Evolutionary conservation across 2,113 vertebrate genomes (phyloP).

Genomic region (Eidolon helvum): DNA sequence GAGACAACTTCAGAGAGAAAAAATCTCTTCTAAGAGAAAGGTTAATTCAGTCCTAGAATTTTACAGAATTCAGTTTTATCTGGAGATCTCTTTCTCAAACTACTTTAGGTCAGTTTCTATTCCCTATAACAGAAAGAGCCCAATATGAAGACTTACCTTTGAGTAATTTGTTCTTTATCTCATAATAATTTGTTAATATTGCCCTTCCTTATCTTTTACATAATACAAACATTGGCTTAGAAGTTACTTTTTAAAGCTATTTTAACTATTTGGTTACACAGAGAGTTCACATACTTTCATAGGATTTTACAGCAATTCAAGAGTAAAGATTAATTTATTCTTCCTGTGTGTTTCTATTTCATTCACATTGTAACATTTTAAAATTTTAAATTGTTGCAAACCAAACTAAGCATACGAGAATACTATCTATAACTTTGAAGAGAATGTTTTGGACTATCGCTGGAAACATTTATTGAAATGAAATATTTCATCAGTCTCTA

Average conservation of each 20-base stretch:
- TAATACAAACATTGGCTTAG: constrained; percentile 35
- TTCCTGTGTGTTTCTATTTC: constrained; percentile 51
- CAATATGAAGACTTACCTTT: constrained; percentile 9
- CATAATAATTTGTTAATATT: constrained; percentile 18
- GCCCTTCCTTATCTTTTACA: constrained; percentile 21
- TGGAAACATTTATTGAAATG: constrained; percentile 1
- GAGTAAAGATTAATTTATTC: constrained; percentile 48
- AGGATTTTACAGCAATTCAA: constrained; percentile 54
- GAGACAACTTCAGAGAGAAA: not conserved
- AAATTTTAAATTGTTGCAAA: not conserved
- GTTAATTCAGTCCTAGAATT: not conserved
- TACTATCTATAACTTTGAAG: not conserved
- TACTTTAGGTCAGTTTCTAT: not conserved
- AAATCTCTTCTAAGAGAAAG: not conserved
- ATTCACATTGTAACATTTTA: constrained; percentile 54
- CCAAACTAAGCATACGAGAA: not conserved
- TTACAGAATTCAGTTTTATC: not conserved
- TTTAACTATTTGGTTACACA: constrained; percentile 54
- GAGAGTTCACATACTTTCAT: not conserved
- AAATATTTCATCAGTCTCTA: not conserved
- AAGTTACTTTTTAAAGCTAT: constrained; percentile 61
- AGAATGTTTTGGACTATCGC: not conserved
- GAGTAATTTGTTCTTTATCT: not conserved
- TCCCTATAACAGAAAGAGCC: not conserved
- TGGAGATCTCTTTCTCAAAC: not conserved